Evolutionary conservation across 2,113 vertebrate species (phyloP).

Genomic region (Eretmodus cyanostictus): DNA sequence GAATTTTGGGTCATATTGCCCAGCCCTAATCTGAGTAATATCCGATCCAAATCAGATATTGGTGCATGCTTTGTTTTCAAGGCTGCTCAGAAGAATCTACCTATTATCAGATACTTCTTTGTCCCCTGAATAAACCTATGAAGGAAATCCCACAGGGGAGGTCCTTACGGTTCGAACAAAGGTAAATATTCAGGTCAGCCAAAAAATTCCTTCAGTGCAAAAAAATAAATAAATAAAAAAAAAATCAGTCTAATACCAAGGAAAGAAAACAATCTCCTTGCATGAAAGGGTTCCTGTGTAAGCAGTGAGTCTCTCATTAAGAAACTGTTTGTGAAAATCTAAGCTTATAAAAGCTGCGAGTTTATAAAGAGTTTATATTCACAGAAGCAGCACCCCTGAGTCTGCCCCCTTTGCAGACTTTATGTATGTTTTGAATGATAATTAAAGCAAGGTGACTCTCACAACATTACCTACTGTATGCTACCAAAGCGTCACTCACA

Average conservation of each 20-base stretch:
- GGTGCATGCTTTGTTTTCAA: background rate
- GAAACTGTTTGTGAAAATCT: background rate
- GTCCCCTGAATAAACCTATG: background rate
- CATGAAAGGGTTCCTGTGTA: background rate
- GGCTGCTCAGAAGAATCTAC: background rate
- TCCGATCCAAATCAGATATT: fast-evolving
- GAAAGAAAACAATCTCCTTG: background rate
- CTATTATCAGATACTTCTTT: background rate
- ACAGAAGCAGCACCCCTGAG: background rate
- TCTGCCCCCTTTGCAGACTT: background rate
- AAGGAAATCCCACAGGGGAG: background rate
- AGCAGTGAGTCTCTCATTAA: background rate
- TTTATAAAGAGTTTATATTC: background rate
- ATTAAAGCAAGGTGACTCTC: background rate
- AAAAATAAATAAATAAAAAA: fast-evolving
- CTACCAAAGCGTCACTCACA: background rate
- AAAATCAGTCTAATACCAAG: background rate
- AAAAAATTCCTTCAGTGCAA: background rate
- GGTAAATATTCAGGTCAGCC: background rate
- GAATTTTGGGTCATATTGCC: background rate
- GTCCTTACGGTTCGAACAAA: background rate
- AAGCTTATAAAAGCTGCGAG: background rate
- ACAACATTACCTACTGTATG: background rate
- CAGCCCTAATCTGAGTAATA: background rate
- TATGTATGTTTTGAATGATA: background rate